Conservation (phyloP, 2,797 vertebrate genomes). For the Chelmon rostratus region DNA sequence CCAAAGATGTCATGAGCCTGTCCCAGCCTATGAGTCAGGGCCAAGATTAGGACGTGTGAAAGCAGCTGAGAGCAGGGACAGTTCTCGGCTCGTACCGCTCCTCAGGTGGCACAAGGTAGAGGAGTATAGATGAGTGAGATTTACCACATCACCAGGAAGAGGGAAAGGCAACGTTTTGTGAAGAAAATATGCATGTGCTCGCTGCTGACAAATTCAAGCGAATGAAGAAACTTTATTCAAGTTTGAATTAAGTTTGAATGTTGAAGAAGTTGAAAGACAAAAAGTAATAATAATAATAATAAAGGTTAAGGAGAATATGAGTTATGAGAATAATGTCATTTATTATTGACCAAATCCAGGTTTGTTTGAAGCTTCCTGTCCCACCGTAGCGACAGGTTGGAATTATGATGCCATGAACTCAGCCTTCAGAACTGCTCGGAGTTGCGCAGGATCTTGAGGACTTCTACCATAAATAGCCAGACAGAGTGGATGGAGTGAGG, state of each 20-base stretch:
- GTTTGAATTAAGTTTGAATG: neutral
- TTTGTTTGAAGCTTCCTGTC: slow-evolving; percentile 70
- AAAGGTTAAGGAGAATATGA: too few species aligned
- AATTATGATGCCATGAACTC: slow-evolving; percentile 72
- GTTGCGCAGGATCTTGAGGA: slow-evolving; percentile 64
- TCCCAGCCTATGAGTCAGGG: neutral
- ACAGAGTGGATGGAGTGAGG: slow-evolving; percentile 56
- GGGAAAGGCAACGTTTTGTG: neutral
- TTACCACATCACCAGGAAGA: neutral
- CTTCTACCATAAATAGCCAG: slow-evolving; percentile 89
- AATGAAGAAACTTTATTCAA: neutral
- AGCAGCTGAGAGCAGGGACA: neutral
- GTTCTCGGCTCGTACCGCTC: neutral
- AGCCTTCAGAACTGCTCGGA: slow-evolving; percentile 68
- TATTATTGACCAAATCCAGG: slow-evolving; percentile 56
- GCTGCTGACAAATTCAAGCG: neutral
- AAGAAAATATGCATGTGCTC: neutral
- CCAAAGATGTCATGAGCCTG: slow-evolving; percentile 15
- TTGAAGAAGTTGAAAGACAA: neutral
- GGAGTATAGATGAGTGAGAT: neutral
- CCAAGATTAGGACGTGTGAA: neutral
- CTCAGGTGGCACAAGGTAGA: neutral
- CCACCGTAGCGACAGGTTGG: slow-evolving; percentile 57
- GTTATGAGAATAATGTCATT: too few species aligned
- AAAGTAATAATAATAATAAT: neutral